These are phyloP conservation scores for Verasper variegatus DNA, from an alignment of 2,113 vertebrate species.

Conservation along the genomic window DNA sequence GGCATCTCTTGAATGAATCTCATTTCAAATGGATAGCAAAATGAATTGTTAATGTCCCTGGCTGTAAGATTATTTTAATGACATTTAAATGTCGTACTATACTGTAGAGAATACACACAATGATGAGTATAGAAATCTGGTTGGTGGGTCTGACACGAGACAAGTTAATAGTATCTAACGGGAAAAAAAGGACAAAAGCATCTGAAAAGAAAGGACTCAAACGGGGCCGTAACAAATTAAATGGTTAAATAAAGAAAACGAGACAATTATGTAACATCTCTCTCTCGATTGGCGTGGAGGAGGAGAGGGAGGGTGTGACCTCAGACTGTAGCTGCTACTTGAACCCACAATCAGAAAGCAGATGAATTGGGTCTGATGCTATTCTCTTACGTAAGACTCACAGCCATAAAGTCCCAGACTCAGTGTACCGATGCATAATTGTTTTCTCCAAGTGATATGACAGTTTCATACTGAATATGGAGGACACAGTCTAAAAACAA, in stretches of 20 bases:
- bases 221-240: too few relatives aligned
- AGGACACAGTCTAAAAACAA: background rate
- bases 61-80: background rate
- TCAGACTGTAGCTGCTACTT: background rate
- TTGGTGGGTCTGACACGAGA: background rate
- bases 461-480: background rate
- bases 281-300: background rate
- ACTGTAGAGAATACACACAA: background rate
- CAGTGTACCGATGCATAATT: background rate
- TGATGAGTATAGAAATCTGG: background rate
- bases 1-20: conserved; percentile 26
- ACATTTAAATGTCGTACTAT: background rate
- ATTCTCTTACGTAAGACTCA: background rate
- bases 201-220: too few relatives aligned
- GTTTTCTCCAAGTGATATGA: background rate
- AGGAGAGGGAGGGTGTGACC: background rate
- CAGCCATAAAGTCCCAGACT: background rate
- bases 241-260: background rate
- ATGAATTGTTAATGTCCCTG: background rate
- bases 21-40: conserved; percentile 15
- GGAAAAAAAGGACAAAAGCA: too few relatives aligned
- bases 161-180: background rate
- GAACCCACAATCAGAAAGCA: background rate
- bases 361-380: background rate
- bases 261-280: background rate